phyloP scores from a whole-genome alignment of 2,797 vertebrate genomes.

The Gobionotothen gibberifrons region DNA sequence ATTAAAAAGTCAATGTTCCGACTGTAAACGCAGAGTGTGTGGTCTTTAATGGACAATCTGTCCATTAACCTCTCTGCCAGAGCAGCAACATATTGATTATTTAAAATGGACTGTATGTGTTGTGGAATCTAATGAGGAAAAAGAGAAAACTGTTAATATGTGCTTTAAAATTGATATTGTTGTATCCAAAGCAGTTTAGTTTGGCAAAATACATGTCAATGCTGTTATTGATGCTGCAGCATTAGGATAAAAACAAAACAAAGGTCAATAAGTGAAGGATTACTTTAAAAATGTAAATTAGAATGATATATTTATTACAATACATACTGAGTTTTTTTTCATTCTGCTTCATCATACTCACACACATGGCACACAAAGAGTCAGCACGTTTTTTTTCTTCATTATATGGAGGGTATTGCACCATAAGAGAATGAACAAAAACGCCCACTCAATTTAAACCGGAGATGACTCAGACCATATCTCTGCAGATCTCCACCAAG shows the following conservation, averaged over 20 bases:
- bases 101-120: constrained; percentile 29
- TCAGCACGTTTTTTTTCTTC: background rate
- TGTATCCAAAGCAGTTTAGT: background rate
- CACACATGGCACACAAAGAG: background rate
- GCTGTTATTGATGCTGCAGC: background rate
- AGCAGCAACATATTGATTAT: constrained; percentile 66
- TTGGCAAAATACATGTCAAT: background rate
- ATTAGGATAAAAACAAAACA: background rate
- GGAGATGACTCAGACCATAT: constrained; percentile 27
- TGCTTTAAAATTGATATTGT: constrained; percentile 9
- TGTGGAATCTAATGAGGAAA: constrained; percentile 27
- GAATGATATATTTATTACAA: background rate
- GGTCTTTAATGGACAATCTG: constrained; percentile 59
- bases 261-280: too few species aligned
- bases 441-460: constrained; percentile 23
- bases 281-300: background rate
- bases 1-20: constrained; percentile 39
- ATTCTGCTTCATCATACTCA: background rate
- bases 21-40: constrained; percentile 37
- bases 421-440: background rate
- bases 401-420: background rate
- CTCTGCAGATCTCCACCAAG: constrained; percentile 33
- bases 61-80: constrained; percentile 62
- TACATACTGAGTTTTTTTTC: background rate
- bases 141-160: constrained; percentile 23